phyloP scores from a whole-genome alignment of 2,888 invertebrate species.

The Tipula lateralis region DNA sequence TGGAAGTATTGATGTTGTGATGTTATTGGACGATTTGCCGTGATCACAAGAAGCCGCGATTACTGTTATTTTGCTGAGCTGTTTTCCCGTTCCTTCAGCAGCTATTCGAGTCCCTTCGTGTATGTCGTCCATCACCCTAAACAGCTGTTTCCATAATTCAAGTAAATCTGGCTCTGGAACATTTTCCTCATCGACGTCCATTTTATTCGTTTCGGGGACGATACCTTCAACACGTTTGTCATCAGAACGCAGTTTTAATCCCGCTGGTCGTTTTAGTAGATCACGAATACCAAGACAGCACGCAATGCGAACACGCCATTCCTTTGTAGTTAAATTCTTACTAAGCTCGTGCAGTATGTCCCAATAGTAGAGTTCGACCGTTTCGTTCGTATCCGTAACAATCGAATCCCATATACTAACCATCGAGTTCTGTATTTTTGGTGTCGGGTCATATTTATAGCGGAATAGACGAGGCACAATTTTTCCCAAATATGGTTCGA shows the following conservation, averaged over 20 bases:
- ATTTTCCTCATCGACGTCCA: constrained; percentile 38
- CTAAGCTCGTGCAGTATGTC: constrained; percentile 66
- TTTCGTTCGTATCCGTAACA: constrained; percentile 78
- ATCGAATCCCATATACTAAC: constrained; percentile 89
- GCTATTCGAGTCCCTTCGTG: constrained; percentile 79
- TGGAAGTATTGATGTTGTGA: constrained; percentile 72
- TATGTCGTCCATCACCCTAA: constrained; percentile 91
- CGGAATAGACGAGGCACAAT: constrained; percentile 80
- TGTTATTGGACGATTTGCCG: constrained; percentile 67
- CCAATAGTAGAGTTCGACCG: constrained; percentile 55
- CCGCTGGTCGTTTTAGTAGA: constrained; percentile 61
- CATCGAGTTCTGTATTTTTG: constrained; percentile 89
- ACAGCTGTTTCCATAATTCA: constrained; percentile 68
- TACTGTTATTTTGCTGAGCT: constrained; percentile 65
- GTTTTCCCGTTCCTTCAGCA: constrained; percentile 65
- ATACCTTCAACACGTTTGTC: constrained; percentile 30
- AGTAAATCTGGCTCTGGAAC: constrained; percentile 47
- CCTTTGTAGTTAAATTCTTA: constrained; percentile 72
- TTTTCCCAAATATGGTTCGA: constrained; percentile 73
- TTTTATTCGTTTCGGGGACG: neutral
- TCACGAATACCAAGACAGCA: constrained; percentile 85
- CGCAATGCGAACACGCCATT: constrained; percentile 88
- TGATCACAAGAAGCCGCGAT: constrained; percentile 59
- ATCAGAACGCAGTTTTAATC: constrained; percentile 43
- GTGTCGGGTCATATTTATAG: constrained; percentile 84